phyloP scores from a whole-genome alignment of 2,888 invertebrate species.

The Tethea ocularis region DNA sequence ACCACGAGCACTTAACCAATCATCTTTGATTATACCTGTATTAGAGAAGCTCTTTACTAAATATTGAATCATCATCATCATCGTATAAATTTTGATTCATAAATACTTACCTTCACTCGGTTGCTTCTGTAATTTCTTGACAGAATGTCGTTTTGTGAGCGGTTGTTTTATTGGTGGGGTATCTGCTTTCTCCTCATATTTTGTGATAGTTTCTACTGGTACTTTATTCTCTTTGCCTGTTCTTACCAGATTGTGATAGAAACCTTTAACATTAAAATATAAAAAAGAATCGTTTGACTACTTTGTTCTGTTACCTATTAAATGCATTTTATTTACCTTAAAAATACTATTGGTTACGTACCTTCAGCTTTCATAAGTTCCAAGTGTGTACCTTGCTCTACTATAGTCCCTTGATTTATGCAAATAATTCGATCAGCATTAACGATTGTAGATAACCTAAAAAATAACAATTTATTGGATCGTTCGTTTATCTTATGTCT shows the following conservation, averaged over 20 bases:
- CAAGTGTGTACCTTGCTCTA: conserved; percentile 90
- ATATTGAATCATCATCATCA: neutral
- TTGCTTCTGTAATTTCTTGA: neutral
- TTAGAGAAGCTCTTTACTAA: too few relatives aligned
- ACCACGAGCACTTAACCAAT: conserved; percentile 76
- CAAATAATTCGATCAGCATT: conserved; percentile 88
- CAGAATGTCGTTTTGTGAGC: conserved; percentile 7
- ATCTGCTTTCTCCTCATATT: conserved; percentile 57
- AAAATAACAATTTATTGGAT: conserved; percentile 11
- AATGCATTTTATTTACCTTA: too few relatives aligned
- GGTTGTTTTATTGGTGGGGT: conserved; percentile 27
- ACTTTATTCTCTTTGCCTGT: conserved; percentile 80
- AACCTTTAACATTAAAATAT: conserved; percentile 43
- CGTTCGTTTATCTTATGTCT: too few relatives aligned
- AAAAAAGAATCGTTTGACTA: too few relatives aligned
- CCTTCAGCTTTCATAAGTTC: conserved; percentile 87
- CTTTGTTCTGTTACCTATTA: too few relatives aligned
- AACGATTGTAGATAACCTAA: conserved; percentile 87
- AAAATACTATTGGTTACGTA: conserved; percentile 20
- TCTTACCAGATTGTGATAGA: conserved; percentile 85
- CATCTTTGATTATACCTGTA: conserved; percentile 58
- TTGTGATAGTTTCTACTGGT: conserved; percentile 61
- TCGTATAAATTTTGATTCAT: neutral
- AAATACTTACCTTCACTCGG: neutral
- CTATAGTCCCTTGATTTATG: conserved; percentile 88